Percentiles rank a stretch among this genome's conserved stretches.
These are phyloP conservation scores for Malaclemys terrapin DNA, from an alignment of 2,113 vertebrate genomes.

Conservation along the genomic window DNA sequence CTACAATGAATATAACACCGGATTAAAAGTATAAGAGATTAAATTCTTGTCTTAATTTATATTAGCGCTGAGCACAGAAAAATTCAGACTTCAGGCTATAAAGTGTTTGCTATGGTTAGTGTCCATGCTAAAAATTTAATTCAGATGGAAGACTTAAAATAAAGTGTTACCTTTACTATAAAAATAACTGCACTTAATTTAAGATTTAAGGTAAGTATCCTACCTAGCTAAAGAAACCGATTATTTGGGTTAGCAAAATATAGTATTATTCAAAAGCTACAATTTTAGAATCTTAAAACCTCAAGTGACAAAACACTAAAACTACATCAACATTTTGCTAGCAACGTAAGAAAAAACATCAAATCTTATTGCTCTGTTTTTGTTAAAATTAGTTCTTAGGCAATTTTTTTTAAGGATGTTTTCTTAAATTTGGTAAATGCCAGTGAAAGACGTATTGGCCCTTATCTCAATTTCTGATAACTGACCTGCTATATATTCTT, in stretches of 20 bases:
- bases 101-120: slow-evolving; percentile 9
- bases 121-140: slow-evolving; percentile 42
- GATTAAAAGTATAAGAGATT: slow-evolving; percentile 30
- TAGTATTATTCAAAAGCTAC: slow-evolving; percentile 32
- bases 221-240: slow-evolving; percentile 33
- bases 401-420: not conserved
- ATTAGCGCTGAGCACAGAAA: slow-evolving; percentile 58
- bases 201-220: slow-evolving; percentile 31
- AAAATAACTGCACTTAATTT: slow-evolving; percentile 33
- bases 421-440: slow-evolving; percentile 16
- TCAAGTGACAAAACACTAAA: not conserved
- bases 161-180: slow-evolving; percentile 62
- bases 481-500: slow-evolving; percentile 49
- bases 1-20: slow-evolving; percentile 4
- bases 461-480: slow-evolving; percentile 46
- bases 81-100: slow-evolving; percentile 34
- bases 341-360: not conserved
- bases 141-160: slow-evolving; percentile 66
- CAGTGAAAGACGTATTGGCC: slow-evolving; percentile 57
- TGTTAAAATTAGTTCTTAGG: slow-evolving; percentile 27
- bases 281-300: slow-evolving; percentile 20
- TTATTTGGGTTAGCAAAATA: slow-evolving; percentile 51
- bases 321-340: not conserved
- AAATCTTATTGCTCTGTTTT: slow-evolving; percentile 2
- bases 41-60: slow-evolving; percentile 30